Evolutionary conservation across 2,113 vertebrate species (phyloP), one percentile per base, ranked within the genome.

Genomic region (Turdus rufiventris): DNA sequence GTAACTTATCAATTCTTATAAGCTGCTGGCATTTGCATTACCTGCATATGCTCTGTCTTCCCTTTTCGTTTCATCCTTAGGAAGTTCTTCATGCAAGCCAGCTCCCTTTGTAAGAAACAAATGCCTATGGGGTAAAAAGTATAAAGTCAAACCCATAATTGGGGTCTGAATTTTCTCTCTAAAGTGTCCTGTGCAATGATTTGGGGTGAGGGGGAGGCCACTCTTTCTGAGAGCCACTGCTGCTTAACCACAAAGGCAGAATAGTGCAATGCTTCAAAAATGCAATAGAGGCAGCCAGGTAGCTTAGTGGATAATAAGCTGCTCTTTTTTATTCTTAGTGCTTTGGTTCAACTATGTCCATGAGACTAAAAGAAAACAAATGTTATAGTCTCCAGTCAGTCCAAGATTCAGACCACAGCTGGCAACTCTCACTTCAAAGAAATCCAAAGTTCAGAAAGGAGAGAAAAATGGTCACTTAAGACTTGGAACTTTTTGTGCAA

Each of bases 51-150:
- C 12, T 53, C 17, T 75, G 6, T 23, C 8, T 26, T 93, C 24
- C 65, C 7, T 29, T 56, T 94, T 79, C 29, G 73, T 53, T 77
- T 87, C 85, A 74, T 78, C 74, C 66, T 91, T 75, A 18, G n/a
- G 47, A 79, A 85, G 65, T 40, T 54, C 80, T 58, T 84, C 80
- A 58, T 84, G 77, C 78, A 86, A 90, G 31, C 94, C 96, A 80
- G 78, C 76, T 66, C 84, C 87, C 82, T 97, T 97, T 14, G 83
- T 97, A 63, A 97, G 93, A 86, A 98, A 97, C 4, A 97, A 80
- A 50, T 60, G 80, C 62, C 98, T 98, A 63, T 31, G 75, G 80
- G 79, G 72, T 87, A 18, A 88, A 96, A 81, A 82, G 58, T 36
- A 65, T 20, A 47, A 73, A 78, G n/a, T 54, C 26, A 94, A 87